Conservation (phyloP, 2,113 vertebrate genomes). For the Patagioenas fasciata region DNA sequence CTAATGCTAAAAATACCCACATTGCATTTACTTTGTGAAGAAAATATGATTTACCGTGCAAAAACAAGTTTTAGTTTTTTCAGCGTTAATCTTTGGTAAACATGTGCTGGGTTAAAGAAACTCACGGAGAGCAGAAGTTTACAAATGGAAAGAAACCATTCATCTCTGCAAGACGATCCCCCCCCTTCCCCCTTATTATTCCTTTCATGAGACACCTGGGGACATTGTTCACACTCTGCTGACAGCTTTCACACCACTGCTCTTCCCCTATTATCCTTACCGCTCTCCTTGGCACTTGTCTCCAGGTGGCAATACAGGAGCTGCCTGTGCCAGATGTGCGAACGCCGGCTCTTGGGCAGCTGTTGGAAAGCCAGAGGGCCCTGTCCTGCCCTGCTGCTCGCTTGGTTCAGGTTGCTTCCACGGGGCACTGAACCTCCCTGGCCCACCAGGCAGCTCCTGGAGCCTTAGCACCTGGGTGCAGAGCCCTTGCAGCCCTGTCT, state of each 20-base stretch:
- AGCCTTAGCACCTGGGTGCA: background rate
- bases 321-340: slow-evolving; percentile 1
- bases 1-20: slow-evolving; percentile 54
- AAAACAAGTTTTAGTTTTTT: slow-evolving; percentile 55
- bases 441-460: background rate
- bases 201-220: slow-evolving; percentile 36
- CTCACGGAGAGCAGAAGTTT: slow-evolving; percentile 12
- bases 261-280: background rate
- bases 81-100: slow-evolving; percentile 56
- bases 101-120: slow-evolving; percentile 30
- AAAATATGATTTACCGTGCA: slow-evolving; percentile 58
- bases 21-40: slow-evolving; percentile 52
- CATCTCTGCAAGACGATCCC: background rate
- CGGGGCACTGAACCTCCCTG: background rate
- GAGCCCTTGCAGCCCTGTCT: background rate
- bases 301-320: background rate
- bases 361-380: background rate
- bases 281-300: background rate
- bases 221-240: slow-evolving; percentile 29
- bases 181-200: background rate
- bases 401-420: background rate
- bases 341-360: background rate
- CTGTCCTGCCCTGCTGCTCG: background rate
- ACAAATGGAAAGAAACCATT: slow-evolving; percentile 45
- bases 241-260: slow-evolving; percentile 30